phyloP scores from a whole-genome alignment of 2,888 invertebrate species.

The Drosophila picticornis region DNA sequence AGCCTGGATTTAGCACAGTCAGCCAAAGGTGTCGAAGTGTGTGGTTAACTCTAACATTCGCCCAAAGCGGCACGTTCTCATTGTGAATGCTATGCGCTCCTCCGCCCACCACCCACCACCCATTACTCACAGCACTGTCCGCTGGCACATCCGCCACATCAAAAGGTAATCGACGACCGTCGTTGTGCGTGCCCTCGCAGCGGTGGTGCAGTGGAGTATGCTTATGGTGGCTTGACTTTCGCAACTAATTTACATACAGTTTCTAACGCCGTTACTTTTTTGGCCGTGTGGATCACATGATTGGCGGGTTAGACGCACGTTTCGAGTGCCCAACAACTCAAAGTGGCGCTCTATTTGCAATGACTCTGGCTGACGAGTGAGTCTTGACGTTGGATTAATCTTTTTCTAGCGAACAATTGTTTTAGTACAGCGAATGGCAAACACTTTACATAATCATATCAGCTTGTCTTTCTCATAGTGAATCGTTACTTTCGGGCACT shows the following conservation, averaged over 20 bases:
- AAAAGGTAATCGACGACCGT: constrained; percentile 72
- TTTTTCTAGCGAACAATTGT: background rate
- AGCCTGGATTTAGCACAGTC: constrained; percentile 27
- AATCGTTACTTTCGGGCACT: constrained; percentile 2
- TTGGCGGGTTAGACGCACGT: constrained; percentile 29
- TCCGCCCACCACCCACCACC: background rate
- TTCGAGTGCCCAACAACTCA: constrained; percentile 19
- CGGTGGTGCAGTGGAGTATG: constrained; percentile 14
- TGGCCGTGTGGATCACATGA: constrained; percentile 65
- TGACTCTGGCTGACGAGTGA: constrained; percentile 13
- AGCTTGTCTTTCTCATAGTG: too few relatives aligned
- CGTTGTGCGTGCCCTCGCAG: constrained; percentile 34
- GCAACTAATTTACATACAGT: constrained; percentile 74
- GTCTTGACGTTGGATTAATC: background rate
- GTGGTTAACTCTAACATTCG: constrained; percentile 72
- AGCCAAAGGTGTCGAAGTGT: constrained; percentile 62
- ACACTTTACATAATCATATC: background rate
- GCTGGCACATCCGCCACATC: constrained; percentile 63
- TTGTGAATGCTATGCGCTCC: constrained; percentile 16
- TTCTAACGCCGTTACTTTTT: constrained; percentile 46
- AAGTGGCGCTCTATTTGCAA: background rate
- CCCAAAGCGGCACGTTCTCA: constrained; percentile 69
- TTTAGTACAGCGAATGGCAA: background rate
- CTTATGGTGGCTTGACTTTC: constrained; percentile 32
- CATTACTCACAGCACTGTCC: constrained; percentile 13